A percentile compares a stretch with the other conserved stretches of the same genome.
Evolutionary conservation across 2,888 invertebrate genomes (phyloP).

Genomic region (Napeogenes sylphis): DNA sequence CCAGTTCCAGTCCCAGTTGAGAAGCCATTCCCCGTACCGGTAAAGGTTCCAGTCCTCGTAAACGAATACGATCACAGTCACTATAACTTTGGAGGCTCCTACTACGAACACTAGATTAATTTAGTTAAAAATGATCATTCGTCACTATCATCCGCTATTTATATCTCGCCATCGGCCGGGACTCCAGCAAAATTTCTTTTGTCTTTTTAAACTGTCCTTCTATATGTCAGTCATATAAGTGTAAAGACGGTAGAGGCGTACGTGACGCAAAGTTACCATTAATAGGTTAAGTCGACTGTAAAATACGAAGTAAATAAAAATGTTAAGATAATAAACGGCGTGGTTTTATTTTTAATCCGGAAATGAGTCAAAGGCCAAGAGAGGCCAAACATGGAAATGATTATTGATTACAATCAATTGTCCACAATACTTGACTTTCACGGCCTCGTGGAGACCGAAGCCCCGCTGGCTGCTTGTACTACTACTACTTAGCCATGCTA

Average conservation of each 20-base stretch:
- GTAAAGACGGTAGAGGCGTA: conserved; percentile 52
- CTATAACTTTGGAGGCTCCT: conserved; percentile 44
- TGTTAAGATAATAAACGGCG: conserved; percentile 41
- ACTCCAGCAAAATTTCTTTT: conserved; percentile 54
- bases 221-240: conserved; percentile 64
- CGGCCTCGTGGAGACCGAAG: conserved; percentile 12
- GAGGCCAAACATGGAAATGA: conserved; percentile 21
- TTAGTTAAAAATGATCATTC: conserved; percentile 50
- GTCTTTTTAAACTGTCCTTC: conserved; percentile 70
- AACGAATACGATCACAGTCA: conserved; percentile 43
- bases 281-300: conserved; percentile 68
- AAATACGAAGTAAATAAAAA: conserved; percentile 59
- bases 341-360: conserved; percentile 20
- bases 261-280: conserved; percentile 75
- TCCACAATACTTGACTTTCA: conserved; percentile 59
- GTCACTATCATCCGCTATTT: conserved; percentile 52
- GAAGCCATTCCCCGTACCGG: conserved; percentile 77
- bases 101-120: conserved; percentile 58
- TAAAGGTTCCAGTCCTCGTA: conserved; percentile 70
- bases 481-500: background rate
- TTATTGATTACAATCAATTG: conserved; percentile 31
- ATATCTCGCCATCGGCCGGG: conserved; percentile 68
- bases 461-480: no score
- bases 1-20: conserved; percentile 71
- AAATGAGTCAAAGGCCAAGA: conserved; percentile 39